Conservation (phyloP, 2,888 invertebrate genomes). For the Noctuana brunneofusca region DNA sequence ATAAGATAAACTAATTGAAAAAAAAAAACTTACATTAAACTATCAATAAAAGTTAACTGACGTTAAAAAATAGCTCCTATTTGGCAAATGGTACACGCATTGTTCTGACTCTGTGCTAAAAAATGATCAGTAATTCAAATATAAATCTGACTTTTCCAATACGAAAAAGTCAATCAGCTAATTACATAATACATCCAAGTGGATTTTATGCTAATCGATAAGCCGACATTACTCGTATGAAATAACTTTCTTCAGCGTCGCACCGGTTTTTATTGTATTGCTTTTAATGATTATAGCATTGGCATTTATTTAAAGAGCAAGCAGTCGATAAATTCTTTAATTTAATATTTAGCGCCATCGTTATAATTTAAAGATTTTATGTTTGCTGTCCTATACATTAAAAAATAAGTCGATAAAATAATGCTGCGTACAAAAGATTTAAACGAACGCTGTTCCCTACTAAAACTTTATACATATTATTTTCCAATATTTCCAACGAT, state of each 20-base stretch:
- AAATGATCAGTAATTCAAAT: neutral
- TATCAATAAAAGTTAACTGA: too few species aligned
- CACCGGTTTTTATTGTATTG: conserved; percentile 16
- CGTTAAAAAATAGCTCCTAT: neutral
- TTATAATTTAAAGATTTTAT: neutral
- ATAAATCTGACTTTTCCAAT: conserved; percentile 7
- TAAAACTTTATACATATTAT: neutral
- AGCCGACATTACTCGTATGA: conserved; percentile 8
- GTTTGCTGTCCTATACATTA: neutral
- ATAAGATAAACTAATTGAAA: too few species aligned
- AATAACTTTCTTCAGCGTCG: conserved; percentile 18
- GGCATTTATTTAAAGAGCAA: neutral
- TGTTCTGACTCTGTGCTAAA: neutral
- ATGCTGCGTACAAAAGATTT: conserved; percentile 47
- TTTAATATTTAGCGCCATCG: neutral
- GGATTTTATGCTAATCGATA: conserved; percentile 15
- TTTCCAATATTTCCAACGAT: too few species aligned
- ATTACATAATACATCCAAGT: conserved; percentile 8
- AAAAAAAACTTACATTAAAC: too few species aligned
- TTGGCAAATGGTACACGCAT: neutral
- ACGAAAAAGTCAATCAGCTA: neutral
- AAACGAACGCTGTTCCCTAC: conserved; percentile 43
- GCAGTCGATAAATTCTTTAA: neutral
- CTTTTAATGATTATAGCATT: conserved; percentile 1
- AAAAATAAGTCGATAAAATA: neutral